Conservation (phyloP, 2,888 invertebrate species). For the Alcis repandata region DNA sequence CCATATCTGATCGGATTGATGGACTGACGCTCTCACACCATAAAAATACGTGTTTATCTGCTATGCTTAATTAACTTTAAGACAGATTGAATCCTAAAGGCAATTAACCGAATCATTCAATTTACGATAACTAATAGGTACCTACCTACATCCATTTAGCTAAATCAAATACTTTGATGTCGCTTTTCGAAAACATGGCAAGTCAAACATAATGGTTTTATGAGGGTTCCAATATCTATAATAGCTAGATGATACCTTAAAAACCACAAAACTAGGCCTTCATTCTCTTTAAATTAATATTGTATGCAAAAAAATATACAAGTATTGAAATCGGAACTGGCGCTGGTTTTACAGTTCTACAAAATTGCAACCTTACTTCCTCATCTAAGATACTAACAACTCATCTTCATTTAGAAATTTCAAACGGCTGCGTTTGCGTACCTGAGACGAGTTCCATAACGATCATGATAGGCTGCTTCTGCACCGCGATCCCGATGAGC, state of each 20-base stretch:
- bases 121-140: neutral
- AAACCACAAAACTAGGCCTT: too few relatives aligned
- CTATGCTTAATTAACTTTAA: conserved; percentile 4
- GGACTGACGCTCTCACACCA: conserved; percentile 3
- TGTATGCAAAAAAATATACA: too few relatives aligned
- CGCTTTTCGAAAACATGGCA: too few relatives aligned
- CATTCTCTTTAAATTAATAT: too few relatives aligned
- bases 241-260: too few relatives aligned
- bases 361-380: too few relatives aligned
- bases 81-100: neutral
- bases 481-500: conserved; percentile 98
- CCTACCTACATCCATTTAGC: neutral
- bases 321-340: too few relatives aligned
- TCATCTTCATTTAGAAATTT: too few relatives aligned
- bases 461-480: conserved; percentile 99
- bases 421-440: conserved; percentile 64
- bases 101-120: neutral
- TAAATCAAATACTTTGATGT: neutral
- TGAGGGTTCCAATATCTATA: too few relatives aligned
- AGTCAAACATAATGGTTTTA: too few relatives aligned
- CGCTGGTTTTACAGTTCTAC: too few relatives aligned
- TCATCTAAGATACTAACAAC: too few relatives aligned
- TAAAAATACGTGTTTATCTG: conserved; percentile 1
- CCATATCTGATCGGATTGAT: conserved; percentile 22
- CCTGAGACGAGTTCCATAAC: conserved; percentile 98